Evolutionary conservation across 1,140 invertebrate species (phyloP), one percentile per base, ranked within the genome.

Genomic region (Drosophila saltans): DNA sequence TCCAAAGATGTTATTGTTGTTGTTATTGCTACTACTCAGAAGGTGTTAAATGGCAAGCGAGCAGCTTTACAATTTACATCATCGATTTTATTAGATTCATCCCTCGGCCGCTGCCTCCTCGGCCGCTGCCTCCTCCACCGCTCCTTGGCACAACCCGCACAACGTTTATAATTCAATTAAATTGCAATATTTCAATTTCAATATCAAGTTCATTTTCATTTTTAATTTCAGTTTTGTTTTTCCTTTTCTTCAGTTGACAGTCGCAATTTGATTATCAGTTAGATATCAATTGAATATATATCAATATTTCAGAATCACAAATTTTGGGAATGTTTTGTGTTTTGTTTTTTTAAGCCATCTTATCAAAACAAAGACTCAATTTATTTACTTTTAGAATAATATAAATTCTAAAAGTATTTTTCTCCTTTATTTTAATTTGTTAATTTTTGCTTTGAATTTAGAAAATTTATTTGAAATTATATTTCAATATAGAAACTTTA

Each of bases 111-210:
- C 9, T 4, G 21, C 33, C 41, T 1, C 40, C 40, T 8, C 40
- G n/a, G n/a, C 24, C 21, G 21, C 9, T 4, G 21, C 33, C 41
- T 1, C 40, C 40, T 8, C 40, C 41, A 45, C 41, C 9, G 9
- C 8, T 21, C 21, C 21, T 48, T 48, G 24, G 7, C 45, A 24
- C 3, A 36, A 36, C 21, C 45, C 45, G 28, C 55, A 40, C 59
- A 81, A 74, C 84, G 75, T 79, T 89, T 89, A 89, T 84, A 89
- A 89, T 89, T 89, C 80, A 89, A 89, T 89, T 89, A 89, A 89
- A 81, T 66, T 71, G 68, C 73, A 79, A 78, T 78, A 59, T 59
- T 78, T 71, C 76, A 69, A 74, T 77, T 77, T 70, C 59, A 69
- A 68, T 58, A 64, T 41, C 58, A 57, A 69, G 45, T 52, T 52